Conservation (phyloP, 2,888 invertebrate genomes). For the Agrilus cyanescens region DNA sequence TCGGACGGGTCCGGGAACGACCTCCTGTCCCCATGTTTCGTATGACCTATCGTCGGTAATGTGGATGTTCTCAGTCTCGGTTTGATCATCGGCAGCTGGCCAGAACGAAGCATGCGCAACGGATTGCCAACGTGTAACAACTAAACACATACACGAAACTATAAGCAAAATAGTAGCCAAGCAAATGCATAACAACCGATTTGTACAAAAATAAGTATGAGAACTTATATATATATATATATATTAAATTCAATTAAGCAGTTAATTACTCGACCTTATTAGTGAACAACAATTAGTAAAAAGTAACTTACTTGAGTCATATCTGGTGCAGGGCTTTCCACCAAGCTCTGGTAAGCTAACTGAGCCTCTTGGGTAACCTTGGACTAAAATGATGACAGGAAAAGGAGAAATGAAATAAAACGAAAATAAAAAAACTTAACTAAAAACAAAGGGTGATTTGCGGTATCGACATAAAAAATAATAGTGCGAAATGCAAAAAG, state of each 20-base stretch:
- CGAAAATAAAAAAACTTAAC: slow-evolving; percentile 26
- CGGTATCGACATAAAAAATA: slow-evolving; percentile 21
- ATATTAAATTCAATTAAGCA: no score
- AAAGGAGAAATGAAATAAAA: slow-evolving; percentile 24
- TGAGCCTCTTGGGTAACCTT: slow-evolving; percentile 81
- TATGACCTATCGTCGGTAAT: slow-evolving; percentile 16
- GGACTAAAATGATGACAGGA: slow-evolving; percentile 44
- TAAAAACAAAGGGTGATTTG: slow-evolving; percentile 16
- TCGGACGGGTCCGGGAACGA: slow-evolving; percentile 15
- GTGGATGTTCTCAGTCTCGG: slow-evolving; percentile 21
- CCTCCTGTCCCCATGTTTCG: slow-evolving; percentile 14
- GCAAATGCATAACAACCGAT: no score
- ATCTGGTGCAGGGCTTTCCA: slow-evolving; percentile 48
- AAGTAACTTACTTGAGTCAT: slow-evolving; percentile 27
- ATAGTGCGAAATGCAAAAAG: slow-evolving; percentile 21
- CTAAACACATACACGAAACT: slow-evolving; percentile 13
- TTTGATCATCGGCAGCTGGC: slow-evolving; percentile 43
- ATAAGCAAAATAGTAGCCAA: no score
- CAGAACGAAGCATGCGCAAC: slow-evolving; percentile 51
- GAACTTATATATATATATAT: no score
- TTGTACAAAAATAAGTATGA: no score
- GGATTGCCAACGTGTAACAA: slow-evolving; percentile 43
- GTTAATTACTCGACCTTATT: no score
- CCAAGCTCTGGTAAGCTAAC: slow-evolving; percentile 84
- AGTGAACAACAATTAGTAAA: background rate